Evolutionary conservation across 2,888 invertebrate species (phyloP), one percentile per base, ranked within the genome.

Genomic region (Molanna angustata): DNA sequence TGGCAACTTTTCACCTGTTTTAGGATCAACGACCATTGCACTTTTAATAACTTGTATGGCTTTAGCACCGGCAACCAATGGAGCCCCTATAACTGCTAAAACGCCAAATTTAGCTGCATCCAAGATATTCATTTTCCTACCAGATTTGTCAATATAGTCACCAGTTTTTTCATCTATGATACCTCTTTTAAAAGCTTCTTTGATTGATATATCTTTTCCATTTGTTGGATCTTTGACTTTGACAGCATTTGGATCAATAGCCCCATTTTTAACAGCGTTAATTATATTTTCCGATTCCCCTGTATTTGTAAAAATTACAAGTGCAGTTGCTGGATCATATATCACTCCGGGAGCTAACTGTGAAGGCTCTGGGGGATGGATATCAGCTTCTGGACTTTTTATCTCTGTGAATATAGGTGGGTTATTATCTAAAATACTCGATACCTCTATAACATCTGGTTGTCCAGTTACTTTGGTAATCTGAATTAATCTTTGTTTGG

Each of bases 1-100:
- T 1, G 89, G 88, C 60, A 92, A 76, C 65, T 85, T 83, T 66
- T 90, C 84, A 2, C 90, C 91, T 1, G 90, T 88, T 62, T 80
- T 82, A 1, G 94, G 91, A 69, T 94, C 92, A 49, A 82, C 74
- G 11, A 88, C 81, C 75, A 87, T 83, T 2, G 79, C 76, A 58
- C 65, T 76, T 60, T 75, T 79, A 3, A 88, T 79, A 0, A 84
- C 79, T 67, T 86, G 83, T 49, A 86, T 78, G 0, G 85, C 79
- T 60, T 84, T 83, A 52, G 85, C 82, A 1, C 85, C 83, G 3
- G 85, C 87, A 3, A 86, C 80, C 66, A 90, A 69, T 1, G 91
- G 90, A 6, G 86, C 83, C 35, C 90, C 91, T 42, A 84, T 67
- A 7, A 92, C 86, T 45, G 89, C 70, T 1, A 91, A 90, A 4